A percentile compares a stretch with the other conserved stretches of the same genome.
phyloP scores from a whole-genome alignment of 2,888 invertebrate species.

The Catocala sponsa region DNA sequence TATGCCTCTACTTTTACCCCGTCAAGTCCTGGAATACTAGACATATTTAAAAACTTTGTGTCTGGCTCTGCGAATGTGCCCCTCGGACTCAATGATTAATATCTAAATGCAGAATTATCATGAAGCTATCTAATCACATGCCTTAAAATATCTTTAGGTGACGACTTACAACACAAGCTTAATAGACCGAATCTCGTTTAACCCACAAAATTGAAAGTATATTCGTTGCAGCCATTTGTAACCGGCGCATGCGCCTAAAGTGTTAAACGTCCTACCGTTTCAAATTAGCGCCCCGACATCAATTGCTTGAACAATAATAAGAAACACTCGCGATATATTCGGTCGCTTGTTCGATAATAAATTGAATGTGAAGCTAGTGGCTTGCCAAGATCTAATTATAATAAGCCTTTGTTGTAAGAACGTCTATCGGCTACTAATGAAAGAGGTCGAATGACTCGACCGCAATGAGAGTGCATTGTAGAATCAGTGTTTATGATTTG shows the following conservation, averaged over 20 bases:
- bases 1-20: too few relatives aligned
- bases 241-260: not conserved
- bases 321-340: slow-evolving; percentile 32
- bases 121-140: too few relatives aligned
- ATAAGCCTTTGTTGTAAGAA: slow-evolving; percentile 69
- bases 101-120: too few relatives aligned
- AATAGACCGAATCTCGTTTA: too few relatives aligned
- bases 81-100: too few relatives aligned
- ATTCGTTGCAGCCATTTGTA: too few relatives aligned
- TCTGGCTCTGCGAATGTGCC: too few relatives aligned
- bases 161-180: too few relatives aligned
- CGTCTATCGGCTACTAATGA: slow-evolving; percentile 39
- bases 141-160: too few relatives aligned
- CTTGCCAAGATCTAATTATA: slow-evolving; percentile 81
- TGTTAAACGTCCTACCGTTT: not conserved
- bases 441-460: slow-evolving; percentile 56
- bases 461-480: slow-evolving; percentile 43
- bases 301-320: slow-evolving; percentile 36
- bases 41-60: too few relatives aligned
- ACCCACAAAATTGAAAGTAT: too few relatives aligned
- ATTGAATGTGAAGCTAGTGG: slow-evolving; percentile 59
- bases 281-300: slow-evolving; percentile 16
- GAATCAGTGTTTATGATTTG: slow-evolving; percentile 39
- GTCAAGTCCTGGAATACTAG: too few relatives aligned
- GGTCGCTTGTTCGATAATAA: slow-evolving; percentile 64